Conservation (phyloP, 2,797 vertebrate genomes). For the Synaphobranchus kaupii region DNA sequence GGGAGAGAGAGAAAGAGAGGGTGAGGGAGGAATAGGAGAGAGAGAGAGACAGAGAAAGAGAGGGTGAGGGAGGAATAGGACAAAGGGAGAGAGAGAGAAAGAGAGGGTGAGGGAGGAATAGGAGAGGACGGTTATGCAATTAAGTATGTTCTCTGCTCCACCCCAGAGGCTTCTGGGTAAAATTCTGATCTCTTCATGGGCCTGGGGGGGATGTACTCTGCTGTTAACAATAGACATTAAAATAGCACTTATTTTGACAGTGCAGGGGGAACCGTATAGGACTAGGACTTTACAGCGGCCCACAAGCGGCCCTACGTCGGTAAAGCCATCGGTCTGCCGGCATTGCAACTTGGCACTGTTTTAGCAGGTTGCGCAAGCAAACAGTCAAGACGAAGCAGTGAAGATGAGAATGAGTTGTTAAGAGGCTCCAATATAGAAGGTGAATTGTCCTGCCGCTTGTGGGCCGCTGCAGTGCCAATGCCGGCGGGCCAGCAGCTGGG, state of each 20-base stretch:
- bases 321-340: neutral
- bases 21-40: neutral
- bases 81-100: neutral
- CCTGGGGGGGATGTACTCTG: neutral
- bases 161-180: neutral
- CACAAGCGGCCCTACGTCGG: neutral
- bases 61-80: too few species aligned
- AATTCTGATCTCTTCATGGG: neutral
- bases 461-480: neutral
- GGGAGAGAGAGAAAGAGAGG: too few species aligned
- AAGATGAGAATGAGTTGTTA: neutral
- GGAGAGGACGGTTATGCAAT: neutral
- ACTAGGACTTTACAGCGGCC: too few species aligned
- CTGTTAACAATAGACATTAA: neutral
- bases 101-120: neutral
- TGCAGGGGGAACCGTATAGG: too few species aligned
- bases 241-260: neutral
- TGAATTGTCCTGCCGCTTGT: neutral
- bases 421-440: neutral
- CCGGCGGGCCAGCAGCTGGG: neutral
- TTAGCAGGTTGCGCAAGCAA: neutral
- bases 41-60: neutral
- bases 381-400: neutral
- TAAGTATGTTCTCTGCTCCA: neutral
- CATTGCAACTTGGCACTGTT: too few species aligned